Evolutionary conservation across 2,113 vertebrate genomes (phyloP), one percentile per base, ranked within the genome.

Genomic region (Sinocyclocheilus rhinocerous): DNA sequence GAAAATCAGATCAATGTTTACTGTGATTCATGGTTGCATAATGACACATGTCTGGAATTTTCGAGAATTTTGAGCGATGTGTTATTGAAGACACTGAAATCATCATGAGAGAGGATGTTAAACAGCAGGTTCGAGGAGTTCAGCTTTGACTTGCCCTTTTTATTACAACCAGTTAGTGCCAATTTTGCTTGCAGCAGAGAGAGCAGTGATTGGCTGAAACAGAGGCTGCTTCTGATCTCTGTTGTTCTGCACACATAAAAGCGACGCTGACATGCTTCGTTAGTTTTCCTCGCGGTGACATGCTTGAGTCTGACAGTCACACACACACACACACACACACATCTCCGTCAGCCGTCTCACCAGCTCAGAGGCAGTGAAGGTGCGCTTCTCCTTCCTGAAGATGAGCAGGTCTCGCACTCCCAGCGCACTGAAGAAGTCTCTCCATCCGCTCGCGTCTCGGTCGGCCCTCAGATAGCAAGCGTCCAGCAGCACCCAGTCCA

Each of bases 341-440:
- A 39, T n/a, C n/a, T 29, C 33, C 26, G 39, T 13, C 75, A 26
- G 24, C 1, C 16, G 20, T 55, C 94, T 91, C 89, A 95, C 95
- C 95, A 96, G 91, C 36, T 95, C 92, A 82, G 89, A 22, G 5
- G 89, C 80, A 0, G 77, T 92, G 61, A 95, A 88, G 0, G 90
- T 93, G 63, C 45, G 87, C 69, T 86, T 91, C 88, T 95, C 90
- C 90, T 94, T 96, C 85, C 90, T 92, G 78, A 96, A 93, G 89
- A 95, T 93, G 73, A 95, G 92, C 7, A 93, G 90, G 22, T 96
- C 95, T 72, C 90, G 89, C 84, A 96, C 95, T 18, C 95, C 95
- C 48, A 96, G 91, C 4, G 78, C 84, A 77, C 50, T 89, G 88
- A 96, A 92, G 65, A 96, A 90, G 57, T 93, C 92, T 24, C 92